phyloP scores from a whole-genome alignment of 2,113 vertebrate species.

The Hipposideros armiger region DNA sequence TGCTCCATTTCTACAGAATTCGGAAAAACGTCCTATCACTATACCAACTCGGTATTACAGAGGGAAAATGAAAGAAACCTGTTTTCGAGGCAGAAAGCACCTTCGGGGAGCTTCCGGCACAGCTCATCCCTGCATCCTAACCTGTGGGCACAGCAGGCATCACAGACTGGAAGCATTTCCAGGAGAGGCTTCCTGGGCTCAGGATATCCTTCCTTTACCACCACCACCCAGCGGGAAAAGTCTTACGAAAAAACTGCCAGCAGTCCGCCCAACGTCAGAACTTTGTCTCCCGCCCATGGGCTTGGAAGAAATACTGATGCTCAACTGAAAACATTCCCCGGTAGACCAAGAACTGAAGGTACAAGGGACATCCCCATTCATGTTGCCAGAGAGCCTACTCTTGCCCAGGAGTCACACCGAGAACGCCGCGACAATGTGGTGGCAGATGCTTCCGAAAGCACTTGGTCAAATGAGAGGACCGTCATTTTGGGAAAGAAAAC shows the following conservation, averaged over 20 bases:
- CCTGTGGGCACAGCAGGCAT: constrained; percentile 78
- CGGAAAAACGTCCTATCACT: constrained; percentile 86
- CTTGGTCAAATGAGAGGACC: constrained; percentile 67
- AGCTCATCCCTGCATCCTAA: constrained; percentile 79
- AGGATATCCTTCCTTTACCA: constrained; percentile 66
- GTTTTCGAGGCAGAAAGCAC: constrained; percentile 84
- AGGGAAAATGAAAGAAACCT: constrained; percentile 87
- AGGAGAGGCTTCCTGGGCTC: constrained; percentile 84
- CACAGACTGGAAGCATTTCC: constrained; percentile 82
- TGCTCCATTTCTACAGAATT: constrained; percentile 87
- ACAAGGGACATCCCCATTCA: constrained; percentile 76
- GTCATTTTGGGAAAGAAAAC: constrained; percentile 71
- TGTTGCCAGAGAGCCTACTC: constrained; percentile 71
- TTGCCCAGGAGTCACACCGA: constrained; percentile 53
- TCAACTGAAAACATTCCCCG: constrained; percentile 81
- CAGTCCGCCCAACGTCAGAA: constrained; percentile 76
- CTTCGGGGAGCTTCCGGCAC: constrained; percentile 78
- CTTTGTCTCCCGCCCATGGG: constrained; percentile 68
- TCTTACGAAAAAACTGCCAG: constrained; percentile 86
- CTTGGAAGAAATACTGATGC: constrained; percentile 75
- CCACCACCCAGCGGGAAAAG: constrained; percentile 86
- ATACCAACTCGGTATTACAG: constrained; percentile 84
- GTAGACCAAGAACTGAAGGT: constrained; percentile 80
- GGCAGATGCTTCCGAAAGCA: constrained; percentile 66
- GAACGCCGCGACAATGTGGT: constrained; percentile 50